Conservation (phyloP, 2,797 vertebrate species). For the Tragelaphus eurycerus region DNA sequence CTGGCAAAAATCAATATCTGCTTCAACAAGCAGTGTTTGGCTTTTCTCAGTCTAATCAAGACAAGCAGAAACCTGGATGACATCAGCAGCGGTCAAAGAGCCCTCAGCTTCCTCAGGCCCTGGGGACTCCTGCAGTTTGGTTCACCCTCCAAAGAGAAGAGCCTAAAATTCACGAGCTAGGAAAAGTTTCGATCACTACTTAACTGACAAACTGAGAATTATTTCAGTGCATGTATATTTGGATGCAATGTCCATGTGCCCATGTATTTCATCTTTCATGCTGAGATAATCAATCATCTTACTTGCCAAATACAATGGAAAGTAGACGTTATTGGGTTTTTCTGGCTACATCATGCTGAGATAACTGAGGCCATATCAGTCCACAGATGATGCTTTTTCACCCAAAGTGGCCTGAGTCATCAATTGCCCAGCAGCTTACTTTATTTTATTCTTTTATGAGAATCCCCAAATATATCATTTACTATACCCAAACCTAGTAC, state of each 20-base stretch:
- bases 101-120: background rate
- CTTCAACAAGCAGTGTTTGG: conserved; percentile 48
- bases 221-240: background rate
- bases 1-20: conserved; percentile 67
- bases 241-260: background rate
- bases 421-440: background rate
- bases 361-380: background rate
- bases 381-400: background rate
- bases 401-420: conserved; percentile 40
- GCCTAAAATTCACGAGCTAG: background rate
- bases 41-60: conserved; percentile 61
- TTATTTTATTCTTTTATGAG: conserved; percentile 25
- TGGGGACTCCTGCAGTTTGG: background rate
- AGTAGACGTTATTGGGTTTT: conserved; percentile 46
- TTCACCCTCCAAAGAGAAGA: conserved; percentile 26
- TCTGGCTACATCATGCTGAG: background rate
- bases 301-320: conserved; percentile 5
- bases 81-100: conserved; percentile 36
- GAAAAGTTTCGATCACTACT: background rate
- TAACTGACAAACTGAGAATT: background rate
- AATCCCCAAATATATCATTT: background rate
- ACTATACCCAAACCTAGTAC: background rate
- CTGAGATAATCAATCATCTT: background rate
- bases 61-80: conserved; percentile 59
- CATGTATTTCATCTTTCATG: background rate